Conservation (phyloP, 2,888 invertebrate species). For the Geotrupes spiniger region DNA sequence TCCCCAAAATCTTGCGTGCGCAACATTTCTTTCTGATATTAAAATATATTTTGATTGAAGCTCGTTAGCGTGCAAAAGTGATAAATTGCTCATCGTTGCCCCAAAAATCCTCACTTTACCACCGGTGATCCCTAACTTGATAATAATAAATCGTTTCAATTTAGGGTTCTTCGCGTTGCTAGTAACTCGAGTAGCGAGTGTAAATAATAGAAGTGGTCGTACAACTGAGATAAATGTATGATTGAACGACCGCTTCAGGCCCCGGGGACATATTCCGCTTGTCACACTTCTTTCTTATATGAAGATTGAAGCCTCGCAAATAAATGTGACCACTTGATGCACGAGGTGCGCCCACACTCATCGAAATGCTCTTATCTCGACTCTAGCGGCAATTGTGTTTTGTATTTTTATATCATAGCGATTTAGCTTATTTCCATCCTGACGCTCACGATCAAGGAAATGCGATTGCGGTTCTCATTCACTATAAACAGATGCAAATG, state of each 20-base stretch:
- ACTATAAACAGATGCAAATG: slow-evolving; percentile 30
- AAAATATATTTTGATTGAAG: no score
- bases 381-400: slow-evolving; percentile 13
- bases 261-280: slow-evolving; percentile 48
- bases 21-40: no score
- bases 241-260: slow-evolving; percentile 43
- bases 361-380: slow-evolving; percentile 23
- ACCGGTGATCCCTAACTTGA: slow-evolving; percentile 8
- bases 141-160: slow-evolving; percentile 47
- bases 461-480: slow-evolving; percentile 26
- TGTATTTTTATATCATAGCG: slow-evolving; percentile 14
- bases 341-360: slow-evolving; percentile 20
- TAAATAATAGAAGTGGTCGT: slow-evolving; percentile 45
- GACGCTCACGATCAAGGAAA: slow-evolving; percentile 21
- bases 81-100: no score
- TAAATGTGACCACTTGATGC: slow-evolving; percentile 48
- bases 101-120: no score
- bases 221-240: slow-evolving; percentile 47
- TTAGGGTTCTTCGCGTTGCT: slow-evolving; percentile 36
- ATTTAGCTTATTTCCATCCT: slow-evolving; percentile 12
- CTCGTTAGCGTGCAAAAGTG: no score
- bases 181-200: slow-evolving; percentile 36
- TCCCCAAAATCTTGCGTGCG: no score
- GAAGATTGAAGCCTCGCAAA: slow-evolving; percentile 48
- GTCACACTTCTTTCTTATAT: slow-evolving; percentile 47